These are phyloP conservation scores for Tachycineta bicolor DNA, from an alignment of 2,113 vertebrate genomes.

Conservation along the genomic window DNA sequence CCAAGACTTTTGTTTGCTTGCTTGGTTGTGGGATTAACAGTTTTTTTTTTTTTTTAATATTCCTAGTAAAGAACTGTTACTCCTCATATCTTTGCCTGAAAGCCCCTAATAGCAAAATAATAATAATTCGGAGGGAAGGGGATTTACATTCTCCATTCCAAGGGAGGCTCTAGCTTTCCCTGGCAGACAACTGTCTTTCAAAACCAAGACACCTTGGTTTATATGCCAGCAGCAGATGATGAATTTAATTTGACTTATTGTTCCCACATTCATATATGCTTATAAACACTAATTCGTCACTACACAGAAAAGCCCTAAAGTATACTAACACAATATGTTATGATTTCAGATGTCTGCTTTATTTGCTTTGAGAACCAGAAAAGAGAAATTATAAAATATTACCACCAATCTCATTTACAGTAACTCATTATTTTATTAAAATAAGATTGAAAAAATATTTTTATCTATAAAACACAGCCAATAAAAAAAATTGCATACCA, in stretches of 20 bases:
- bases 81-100: too few relatives aligned
- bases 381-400: background rate
- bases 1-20: too few relatives aligned
- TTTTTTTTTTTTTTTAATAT: too few relatives aligned
- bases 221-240: background rate
- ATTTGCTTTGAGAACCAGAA: background rate
- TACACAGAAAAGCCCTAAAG: background rate
- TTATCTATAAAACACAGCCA: background rate
- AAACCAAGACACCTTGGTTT: background rate
- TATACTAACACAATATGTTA: conserved; percentile 9
- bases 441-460: background rate
- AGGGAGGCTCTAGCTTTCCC: too few relatives aligned
- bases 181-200: too few relatives aligned
- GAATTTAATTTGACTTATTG: background rate
- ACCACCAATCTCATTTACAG: background rate
- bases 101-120: too few relatives aligned
- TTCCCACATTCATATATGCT: background rate
- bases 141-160: too few relatives aligned
- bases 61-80: too few relatives aligned
- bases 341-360: conserved; percentile 5
- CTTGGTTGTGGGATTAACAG: too few relatives aligned
- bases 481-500: background rate
- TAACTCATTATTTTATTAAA: background rate
- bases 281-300: background rate
- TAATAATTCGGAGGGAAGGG: too few relatives aligned